Base-by-base conservation (phyloP, 2,797 vertebrate species). In the Cheirogaleus major region DNA sequence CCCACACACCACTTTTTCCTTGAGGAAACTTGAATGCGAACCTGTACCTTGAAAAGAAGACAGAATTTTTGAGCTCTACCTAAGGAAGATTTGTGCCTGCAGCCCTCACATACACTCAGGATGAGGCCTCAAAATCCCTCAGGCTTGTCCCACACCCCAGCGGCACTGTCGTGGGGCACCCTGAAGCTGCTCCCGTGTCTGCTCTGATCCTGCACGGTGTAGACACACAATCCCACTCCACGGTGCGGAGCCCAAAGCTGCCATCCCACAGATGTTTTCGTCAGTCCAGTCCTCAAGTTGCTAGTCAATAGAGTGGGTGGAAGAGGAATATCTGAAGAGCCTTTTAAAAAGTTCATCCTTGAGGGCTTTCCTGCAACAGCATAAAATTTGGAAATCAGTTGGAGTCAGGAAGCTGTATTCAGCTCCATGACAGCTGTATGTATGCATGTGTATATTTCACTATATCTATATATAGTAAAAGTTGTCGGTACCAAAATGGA, bases 81-180 rank as follows among this genome's bases (percentile, higher is more conserved):
- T 30, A 23, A 45, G 59, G n/a, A 27, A 35, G 12, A 27, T 14
- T 38, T 7, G 18, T 0, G 7, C 35, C 35, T 1, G 22, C 32
- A 32, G 52, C 50, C 48, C 57, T 52, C 45, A 22, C 17, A 2
- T 0, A 20, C 38, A 10, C 67, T 48, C 27, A 7, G 52, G 1
- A 32, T 7, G 35, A 22, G 59, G 11, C 84, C 59, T 12, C 2
- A 22, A 45, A 17, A 0, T 25, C 35, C 25, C 27, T 38, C 41
- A 10, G 43, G 30, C 23, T 52, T 35, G 41, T 3, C 38, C 8
- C 7, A 63, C 43, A 41, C 25, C 15, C 4, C 10, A 45, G 35
- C 8, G 7, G 23, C 2, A 4, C 83, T 1, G 13, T 61, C 7
- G 2, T 45, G 1, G 27, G 9, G 4, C 5, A 25, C 25, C 14